Conservation (phyloP, 2,113 vertebrate species). For the Mesembrinibis cayennensis region DNA sequence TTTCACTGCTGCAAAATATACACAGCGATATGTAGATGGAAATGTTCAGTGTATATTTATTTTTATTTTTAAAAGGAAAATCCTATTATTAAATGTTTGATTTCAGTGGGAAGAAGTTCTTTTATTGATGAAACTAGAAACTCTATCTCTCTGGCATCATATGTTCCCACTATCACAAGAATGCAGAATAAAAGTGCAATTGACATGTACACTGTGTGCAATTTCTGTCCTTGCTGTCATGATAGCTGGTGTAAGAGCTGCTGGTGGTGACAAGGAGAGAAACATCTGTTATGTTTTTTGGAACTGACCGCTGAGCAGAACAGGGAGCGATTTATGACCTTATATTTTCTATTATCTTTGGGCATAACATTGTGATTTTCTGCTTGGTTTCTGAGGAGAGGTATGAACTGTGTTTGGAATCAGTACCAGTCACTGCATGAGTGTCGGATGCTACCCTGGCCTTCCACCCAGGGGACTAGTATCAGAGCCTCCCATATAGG, state of each 20-base stretch:
- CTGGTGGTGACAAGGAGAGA: neutral
- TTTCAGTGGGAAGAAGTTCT: neutral
- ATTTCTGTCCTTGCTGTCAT: neutral
- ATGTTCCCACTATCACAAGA: neutral
- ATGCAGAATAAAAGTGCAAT: neutral
- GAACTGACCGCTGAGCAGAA: neutral
- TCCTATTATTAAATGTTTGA: neutral
- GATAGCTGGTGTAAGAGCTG: neutral
- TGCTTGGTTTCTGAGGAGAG: neutral
- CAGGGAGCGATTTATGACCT: neutral
- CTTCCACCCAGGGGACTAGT: neutral
- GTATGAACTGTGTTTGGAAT: neutral
- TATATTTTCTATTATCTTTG: neutral
- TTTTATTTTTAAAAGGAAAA: neutral
- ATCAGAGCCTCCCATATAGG: neutral
- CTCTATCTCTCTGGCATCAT: neutral
- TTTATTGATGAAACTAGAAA: neutral
- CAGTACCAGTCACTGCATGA: neutral
- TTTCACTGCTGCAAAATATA: neutral
- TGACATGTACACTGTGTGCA: neutral
- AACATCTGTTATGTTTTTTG: neutral
- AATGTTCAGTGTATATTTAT: neutral
- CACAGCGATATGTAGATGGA: neutral
- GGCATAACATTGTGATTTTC: constrained; percentile 4
- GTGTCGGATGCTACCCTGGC: neutral